These are phyloP conservation scores for Sebastes nivosus DNA, from an alignment of 2,797 vertebrate genomes.

Conservation along the genomic window DNA sequence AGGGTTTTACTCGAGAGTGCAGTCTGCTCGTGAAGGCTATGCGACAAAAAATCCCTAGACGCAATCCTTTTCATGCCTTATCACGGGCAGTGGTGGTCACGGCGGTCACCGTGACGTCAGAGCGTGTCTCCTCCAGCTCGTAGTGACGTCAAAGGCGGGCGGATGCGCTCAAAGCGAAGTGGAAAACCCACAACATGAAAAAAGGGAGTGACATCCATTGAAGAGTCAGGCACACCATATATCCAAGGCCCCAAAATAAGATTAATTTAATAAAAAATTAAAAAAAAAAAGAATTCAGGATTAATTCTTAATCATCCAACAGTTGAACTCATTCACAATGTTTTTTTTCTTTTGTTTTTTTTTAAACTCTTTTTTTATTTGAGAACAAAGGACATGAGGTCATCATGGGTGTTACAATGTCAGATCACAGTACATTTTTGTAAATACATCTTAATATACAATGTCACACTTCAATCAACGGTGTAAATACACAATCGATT, in stretches of 20 bases:
- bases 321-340: background rate
- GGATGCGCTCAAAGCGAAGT: constrained; percentile 75
- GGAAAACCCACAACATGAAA: constrained; percentile 71
- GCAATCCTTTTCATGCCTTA: constrained; percentile 45
- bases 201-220: background rate
- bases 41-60: constrained; percentile 67
- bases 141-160: constrained; percentile 73
- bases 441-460: too few relatives aligned
- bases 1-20: background rate
- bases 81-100: constrained; percentile 41
- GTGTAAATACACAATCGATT: too few relatives aligned
- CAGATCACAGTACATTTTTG: too few relatives aligned
- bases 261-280: background rate
- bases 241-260: background rate
- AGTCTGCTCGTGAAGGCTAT: constrained; percentile 36
- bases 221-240: background rate
- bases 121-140: constrained; percentile 54
- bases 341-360: too few relatives aligned
- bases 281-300: background rate
- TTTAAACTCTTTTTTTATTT: too few relatives aligned
- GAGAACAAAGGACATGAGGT: too few relatives aligned
- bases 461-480: too few relatives aligned
- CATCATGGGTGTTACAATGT: too few relatives aligned
- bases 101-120: constrained; percentile 73
- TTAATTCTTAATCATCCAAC: background rate